Conservation (phyloP, 2,888 invertebrate genomes). For the Andrena dorsata region DNA sequence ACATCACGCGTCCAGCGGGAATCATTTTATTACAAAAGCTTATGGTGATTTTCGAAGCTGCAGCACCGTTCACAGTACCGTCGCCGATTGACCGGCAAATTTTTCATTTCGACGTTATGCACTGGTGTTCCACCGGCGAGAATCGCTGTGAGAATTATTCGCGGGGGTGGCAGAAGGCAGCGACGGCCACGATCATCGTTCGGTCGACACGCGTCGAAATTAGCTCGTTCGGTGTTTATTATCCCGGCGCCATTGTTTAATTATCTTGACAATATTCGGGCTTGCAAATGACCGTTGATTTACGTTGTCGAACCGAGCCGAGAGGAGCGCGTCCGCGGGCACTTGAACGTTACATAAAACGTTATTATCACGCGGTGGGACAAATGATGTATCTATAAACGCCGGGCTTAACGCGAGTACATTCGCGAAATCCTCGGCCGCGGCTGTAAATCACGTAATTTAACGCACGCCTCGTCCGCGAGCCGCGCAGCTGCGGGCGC, state of each 20-base stretch:
- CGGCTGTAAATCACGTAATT: slow-evolving; percentile 61
- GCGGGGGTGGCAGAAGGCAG: too few species aligned
- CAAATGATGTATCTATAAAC: slow-evolving; percentile 64
- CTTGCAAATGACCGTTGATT: slow-evolving; percentile 53
- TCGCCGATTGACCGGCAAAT: neutral
- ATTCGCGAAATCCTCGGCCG: slow-evolving; percentile 48
- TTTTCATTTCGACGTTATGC: neutral
- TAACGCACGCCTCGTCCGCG: slow-evolving; percentile 47
- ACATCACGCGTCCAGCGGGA: neutral
- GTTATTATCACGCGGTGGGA: slow-evolving; percentile 51
- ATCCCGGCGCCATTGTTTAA: slow-evolving; percentile 53
- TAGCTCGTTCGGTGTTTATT: slow-evolving; percentile 38
- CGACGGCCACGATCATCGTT: neutral
- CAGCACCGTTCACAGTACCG: neutral
- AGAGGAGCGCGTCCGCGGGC: slow-evolving; percentile 16
- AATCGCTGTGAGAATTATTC: neutral
- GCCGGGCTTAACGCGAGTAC: slow-evolving; percentile 57
- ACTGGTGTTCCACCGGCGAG: too few species aligned
- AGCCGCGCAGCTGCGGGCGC: slow-evolving; percentile 37
- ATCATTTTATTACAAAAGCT: neutral
- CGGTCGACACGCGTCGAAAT: slow-evolving; percentile 27
- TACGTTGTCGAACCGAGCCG: slow-evolving; percentile 21
- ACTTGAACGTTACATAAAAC: slow-evolving; percentile 41
- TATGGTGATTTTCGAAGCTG: neutral
- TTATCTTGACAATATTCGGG: slow-evolving; percentile 60